Percentiles rank a stretch among this genome's conserved stretches.
phyloP scores from a whole-genome alignment of 2,113 vertebrate genomes.

The Phyllostomus hastatus region DNA sequence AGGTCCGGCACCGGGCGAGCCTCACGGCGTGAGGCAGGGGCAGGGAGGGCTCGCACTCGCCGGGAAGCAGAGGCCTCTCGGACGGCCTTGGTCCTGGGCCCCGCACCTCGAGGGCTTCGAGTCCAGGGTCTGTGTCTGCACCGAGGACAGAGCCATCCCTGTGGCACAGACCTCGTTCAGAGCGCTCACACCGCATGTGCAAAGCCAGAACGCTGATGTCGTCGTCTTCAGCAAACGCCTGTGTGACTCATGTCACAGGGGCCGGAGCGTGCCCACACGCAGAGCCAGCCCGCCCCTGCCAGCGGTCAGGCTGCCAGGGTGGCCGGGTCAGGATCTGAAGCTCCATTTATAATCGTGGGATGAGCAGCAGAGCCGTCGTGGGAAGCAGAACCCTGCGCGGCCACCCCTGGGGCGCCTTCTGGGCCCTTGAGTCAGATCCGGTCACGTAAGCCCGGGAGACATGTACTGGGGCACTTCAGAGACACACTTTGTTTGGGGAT shows the following conservation, averaged over 20 bases:
- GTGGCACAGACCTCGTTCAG: not conserved
- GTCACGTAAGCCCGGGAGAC: not conserved
- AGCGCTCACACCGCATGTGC: not conserved
- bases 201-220: not conserved
- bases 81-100: not conserved
- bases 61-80: not conserved
- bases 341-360: fast-evolving
- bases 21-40: not conserved
- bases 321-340: not conserved
- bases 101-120: not conserved
- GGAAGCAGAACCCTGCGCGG: not conserved
- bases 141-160: not conserved
- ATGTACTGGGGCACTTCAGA: not conserved
- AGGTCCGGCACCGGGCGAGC: not conserved
- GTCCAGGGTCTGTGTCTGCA: not conserved
- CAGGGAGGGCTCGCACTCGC: too few relatives aligned
- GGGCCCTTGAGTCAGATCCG: not conserved
- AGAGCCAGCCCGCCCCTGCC: not conserved
- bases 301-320: not conserved
- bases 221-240: not conserved
- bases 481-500: not conserved
- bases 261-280: not conserved
- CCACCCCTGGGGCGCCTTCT: not conserved
- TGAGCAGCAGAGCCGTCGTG: fast-evolving
- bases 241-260: not conserved